Conservation (phyloP, 2,888 invertebrate species). For the Malachius bipustulatus region DNA sequence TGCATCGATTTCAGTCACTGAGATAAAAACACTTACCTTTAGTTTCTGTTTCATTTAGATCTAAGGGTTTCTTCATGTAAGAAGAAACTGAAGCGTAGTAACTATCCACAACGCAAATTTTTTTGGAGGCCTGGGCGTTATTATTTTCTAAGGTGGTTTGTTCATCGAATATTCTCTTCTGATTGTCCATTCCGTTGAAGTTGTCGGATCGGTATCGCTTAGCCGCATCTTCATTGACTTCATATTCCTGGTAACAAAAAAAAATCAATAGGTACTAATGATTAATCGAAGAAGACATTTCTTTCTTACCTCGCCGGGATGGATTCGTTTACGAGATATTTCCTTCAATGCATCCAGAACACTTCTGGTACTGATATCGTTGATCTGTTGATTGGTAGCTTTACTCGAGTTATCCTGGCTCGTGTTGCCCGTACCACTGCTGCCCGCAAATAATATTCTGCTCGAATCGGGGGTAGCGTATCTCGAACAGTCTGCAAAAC, state of each 20-base stretch:
- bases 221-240: not conserved
- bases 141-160: not conserved
- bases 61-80: too few species aligned
- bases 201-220: not conserved
- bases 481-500: slow-evolving; percentile 19
- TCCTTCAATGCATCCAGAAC: slow-evolving; percentile 45
- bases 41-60: too few species aligned
- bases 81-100: too few species aligned
- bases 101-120: not conserved
- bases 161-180: not conserved
- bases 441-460: slow-evolving; percentile 22
- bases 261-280: too few species aligned
- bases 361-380: slow-evolving; percentile 37
- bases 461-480: slow-evolving; percentile 23
- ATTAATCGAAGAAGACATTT: too few species aligned
- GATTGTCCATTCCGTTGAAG: not conserved
- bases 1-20: too few species aligned
- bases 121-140: not conserved
- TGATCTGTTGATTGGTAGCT: slow-evolving; percentile 9
- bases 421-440: slow-evolving; percentile 15
- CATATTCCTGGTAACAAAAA: slow-evolving; percentile 2
- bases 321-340: slow-evolving; percentile 45
- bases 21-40: too few species aligned
- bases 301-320: slow-evolving; percentile 35
- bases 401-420: slow-evolving; percentile 10